Conservation (phyloP, 2,113 vertebrate genomes). For the Malurus alboscapulatus region DNA sequence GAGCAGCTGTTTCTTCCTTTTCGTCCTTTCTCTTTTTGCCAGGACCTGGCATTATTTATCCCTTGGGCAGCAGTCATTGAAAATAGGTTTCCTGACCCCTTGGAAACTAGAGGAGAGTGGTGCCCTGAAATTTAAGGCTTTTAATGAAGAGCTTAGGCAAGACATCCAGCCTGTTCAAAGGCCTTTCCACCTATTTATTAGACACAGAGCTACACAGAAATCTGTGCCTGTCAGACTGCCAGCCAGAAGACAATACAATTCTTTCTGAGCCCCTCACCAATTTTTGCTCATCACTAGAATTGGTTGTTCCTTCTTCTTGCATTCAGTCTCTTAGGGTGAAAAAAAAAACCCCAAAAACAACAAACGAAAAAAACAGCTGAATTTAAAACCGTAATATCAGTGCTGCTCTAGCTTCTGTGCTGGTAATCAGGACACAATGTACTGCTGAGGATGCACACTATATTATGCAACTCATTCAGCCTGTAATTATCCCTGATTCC, state of each 20-base stretch:
- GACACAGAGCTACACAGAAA: not conserved
- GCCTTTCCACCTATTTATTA: constrained; percentile 34
- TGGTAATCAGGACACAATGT: constrained; percentile 60
- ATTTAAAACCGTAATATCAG: constrained; percentile 51
- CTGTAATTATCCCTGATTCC: constrained; percentile 69
- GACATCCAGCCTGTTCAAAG: not conserved
- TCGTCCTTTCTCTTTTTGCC: not conserved
- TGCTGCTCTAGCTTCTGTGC: constrained; percentile 20
- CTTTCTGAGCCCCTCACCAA: not conserved
- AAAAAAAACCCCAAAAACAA: not conserved
- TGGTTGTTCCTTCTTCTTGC: not conserved
- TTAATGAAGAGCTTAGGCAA: constrained; percentile 25
- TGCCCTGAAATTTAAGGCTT: constrained; percentile 11
- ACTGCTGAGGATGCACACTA: constrained; percentile 44
- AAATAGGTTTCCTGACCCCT: not conserved
- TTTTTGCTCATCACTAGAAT: constrained; percentile 8
- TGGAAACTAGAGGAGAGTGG: not conserved
- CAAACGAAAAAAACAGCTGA: not conserved
- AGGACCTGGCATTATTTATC: constrained; percentile 1
- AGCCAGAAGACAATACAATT: constrained; percentile 11
- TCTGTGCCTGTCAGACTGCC: constrained; percentile 1
- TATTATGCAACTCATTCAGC: constrained; percentile 66
- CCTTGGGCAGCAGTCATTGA: not conserved
- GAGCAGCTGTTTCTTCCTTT: not conserved
- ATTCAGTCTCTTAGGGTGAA: not conserved